Conservation (phyloP, 2,113 vertebrate genomes). For the rabbit (Oryctolagus cuniculus) region DNA sequence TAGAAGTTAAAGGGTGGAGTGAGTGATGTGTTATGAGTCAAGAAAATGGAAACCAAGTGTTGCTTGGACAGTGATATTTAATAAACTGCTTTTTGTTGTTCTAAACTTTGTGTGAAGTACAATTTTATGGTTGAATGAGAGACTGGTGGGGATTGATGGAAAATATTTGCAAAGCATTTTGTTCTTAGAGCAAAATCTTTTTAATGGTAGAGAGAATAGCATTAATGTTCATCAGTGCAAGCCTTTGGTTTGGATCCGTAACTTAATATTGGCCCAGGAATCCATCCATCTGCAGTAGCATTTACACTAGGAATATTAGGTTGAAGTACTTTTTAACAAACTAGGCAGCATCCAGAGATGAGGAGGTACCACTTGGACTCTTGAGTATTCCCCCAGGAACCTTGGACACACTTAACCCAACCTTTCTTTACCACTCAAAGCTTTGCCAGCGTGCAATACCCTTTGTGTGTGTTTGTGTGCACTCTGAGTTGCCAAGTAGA, state of each 20-base stretch:
- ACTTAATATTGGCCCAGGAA: background rate
- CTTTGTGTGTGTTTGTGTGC: background rate
- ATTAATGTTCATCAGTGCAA: background rate
- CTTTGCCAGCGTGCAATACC: background rate
- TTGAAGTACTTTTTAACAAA: conserved; percentile 29
- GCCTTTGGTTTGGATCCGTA: background rate
- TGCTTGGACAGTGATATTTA: conserved; percentile 67
- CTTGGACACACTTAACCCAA: background rate
- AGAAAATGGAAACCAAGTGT: conserved; percentile 52
- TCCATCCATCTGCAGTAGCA: background rate
- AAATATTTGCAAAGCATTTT: conserved; percentile 57
- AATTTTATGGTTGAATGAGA: conserved; percentile 41
- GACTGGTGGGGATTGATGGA: conserved; percentile 36
- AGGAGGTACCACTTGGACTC: background rate
- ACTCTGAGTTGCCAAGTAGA: background rate
- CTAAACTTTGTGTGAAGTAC: conserved; percentile 67
- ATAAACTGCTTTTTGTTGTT: conserved; percentile 64
- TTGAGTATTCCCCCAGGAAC: background rate
- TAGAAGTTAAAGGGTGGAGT: conserved; percentile 27
- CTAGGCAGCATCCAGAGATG: background rate
- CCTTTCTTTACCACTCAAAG: background rate
- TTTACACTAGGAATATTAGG: background rate
- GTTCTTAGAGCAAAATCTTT: conserved; percentile 37
- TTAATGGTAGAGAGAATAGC: background rate
- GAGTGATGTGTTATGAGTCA: conserved; percentile 44